Conservation (phyloP, 2,888 invertebrate genomes). For the Drosophila ezoana region DNA sequence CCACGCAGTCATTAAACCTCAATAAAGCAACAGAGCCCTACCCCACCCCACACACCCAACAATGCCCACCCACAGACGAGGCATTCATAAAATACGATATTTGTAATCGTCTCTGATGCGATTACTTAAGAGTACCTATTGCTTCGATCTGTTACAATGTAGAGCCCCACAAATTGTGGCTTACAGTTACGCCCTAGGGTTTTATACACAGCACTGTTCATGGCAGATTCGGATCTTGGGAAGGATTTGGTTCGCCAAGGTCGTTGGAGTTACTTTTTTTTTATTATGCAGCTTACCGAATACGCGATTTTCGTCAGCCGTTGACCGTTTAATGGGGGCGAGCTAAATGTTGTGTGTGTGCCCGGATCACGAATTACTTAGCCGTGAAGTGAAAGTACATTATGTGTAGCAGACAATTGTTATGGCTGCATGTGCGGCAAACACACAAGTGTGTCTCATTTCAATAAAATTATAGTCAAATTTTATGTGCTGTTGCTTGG, state of each 20-base stretch:
- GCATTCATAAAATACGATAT: conserved; percentile 53
- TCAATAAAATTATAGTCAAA: conserved; percentile 62
- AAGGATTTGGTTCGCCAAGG: conserved; percentile 49
- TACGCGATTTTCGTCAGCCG: conserved; percentile 44
- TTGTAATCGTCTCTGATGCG: conserved; percentile 56
- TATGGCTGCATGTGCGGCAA: conserved; percentile 27
- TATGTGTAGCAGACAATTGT: conserved; percentile 64
- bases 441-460: conserved; percentile 56
- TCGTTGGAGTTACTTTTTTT: conserved; percentile 24
- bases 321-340: conserved; percentile 71
- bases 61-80: conserved; percentile 27
- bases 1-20: conserved; percentile 52
- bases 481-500: conserved; percentile 53
- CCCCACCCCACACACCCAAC: conserved; percentile 3
- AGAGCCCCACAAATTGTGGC: neutral
- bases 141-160: conserved; percentile 13
- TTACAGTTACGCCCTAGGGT: conserved; percentile 60
- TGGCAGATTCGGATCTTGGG: conserved; percentile 26
- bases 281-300: conserved; percentile 6
- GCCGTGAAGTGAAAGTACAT: conserved; percentile 71
- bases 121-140: conserved; percentile 61
- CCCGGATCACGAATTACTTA: conserved; percentile 56
- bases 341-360: conserved; percentile 5
- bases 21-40: conserved; percentile 32
- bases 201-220: conserved; percentile 37